These are phyloP conservation scores for Otus scops DNA, from an alignment of 2,797 vertebrate genomes.

Conservation along the genomic window DNA sequence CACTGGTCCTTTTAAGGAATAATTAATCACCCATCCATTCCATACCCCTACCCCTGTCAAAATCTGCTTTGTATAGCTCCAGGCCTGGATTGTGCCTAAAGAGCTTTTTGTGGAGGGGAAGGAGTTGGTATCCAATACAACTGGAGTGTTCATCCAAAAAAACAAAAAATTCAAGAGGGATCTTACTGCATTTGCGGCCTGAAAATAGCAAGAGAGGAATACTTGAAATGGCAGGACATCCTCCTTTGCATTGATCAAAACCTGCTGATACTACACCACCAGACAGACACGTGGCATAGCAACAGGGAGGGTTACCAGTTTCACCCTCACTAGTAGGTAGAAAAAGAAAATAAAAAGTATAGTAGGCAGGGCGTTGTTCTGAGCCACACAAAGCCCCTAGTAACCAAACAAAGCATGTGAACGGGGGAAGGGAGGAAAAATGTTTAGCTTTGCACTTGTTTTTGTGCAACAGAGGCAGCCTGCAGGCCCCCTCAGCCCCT, in stretches of 20 bases:
- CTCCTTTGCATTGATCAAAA: background rate
- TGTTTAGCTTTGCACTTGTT: background rate
- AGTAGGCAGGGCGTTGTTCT: background rate
- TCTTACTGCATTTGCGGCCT: background rate
- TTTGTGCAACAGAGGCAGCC: too few relatives aligned
- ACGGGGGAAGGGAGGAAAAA: background rate
- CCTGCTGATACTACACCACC: background rate
- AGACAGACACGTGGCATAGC: rapidly evolving
- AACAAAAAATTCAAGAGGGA: background rate
- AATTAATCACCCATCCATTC: background rate
- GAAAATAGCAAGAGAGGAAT: background rate
- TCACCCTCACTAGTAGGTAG: background rate
- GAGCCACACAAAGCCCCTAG: background rate
- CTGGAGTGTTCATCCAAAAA: background rate
- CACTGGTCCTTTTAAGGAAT: background rate
- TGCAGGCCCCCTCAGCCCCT: background rate
- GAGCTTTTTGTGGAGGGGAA: background rate
- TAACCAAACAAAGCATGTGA: background rate
- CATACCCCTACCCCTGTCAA: background rate
- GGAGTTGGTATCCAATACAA: background rate
- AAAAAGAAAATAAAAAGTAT: background rate
- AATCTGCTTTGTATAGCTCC: background rate
- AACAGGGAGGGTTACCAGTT: background rate
- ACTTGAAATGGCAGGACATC: background rate
- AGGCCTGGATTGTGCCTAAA: background rate